Evolutionary conservation across 2,888 invertebrate species (phyloP), one percentile per base, ranked within the genome.

Genomic region (Hyposoter didymator): DNA sequence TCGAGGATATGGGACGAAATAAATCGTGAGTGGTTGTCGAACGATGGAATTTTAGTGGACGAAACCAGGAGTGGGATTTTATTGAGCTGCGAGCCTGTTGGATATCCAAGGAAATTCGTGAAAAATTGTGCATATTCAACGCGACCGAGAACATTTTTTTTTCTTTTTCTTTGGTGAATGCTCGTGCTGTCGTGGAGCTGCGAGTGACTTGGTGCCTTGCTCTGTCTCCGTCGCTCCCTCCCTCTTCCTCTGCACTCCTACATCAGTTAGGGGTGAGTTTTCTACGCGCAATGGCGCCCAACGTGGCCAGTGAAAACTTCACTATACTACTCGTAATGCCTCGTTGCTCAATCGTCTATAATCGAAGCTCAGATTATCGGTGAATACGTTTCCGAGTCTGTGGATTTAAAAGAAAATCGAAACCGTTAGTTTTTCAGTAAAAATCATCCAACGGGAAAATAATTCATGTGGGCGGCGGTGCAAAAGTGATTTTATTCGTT

Each of bases 241-340:
- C 19, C 66, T 39, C 66, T 52, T 22, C 10, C 67, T 69, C 52
- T 35, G 32, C 35, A 64, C 78, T 70, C 69, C 69, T 69, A 59
- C 69, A 70, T 49, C 76, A 39, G 76, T 76, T 32, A 64, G 75
- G 43, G 75, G 79, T 52, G 70, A 75, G 84, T 35, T 85, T 87
- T 84, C 84, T 87, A 88, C 83, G 86, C 86, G 88, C 90, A 91
- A 91, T 91, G 91, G 91, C 91, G 91, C 87, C 91, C 88, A 89
- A 84, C 87, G 87, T 87, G 90, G 74, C 78, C 78, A 78, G 72
- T 39, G 55, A 55, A 81, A 75, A 69, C 73, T 64, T 85, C 72
- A 28, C 59, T 80, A 69, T 78, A 64, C 79, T 52, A 22, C 62
- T 76, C 75, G 67, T 80, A 73, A 35, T 67, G 32, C 73, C 72